phyloP scores from a whole-genome alignment of 2,888 invertebrate genomes.

The Cheilosia impressa region DNA sequence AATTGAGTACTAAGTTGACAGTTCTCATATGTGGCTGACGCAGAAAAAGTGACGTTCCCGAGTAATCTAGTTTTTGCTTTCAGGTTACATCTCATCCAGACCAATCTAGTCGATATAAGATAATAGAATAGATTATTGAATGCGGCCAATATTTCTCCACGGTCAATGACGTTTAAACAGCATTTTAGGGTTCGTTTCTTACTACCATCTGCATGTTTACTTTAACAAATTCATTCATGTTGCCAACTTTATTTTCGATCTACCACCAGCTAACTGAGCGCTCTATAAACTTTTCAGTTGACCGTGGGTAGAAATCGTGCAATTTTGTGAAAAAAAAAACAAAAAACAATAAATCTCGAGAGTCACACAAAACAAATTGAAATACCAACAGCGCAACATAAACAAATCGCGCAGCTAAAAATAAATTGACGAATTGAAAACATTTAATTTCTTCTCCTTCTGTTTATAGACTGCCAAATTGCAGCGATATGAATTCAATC shows the following conservation, averaged over 20 bases:
- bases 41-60: too few species aligned
- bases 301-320: neutral
- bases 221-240: too few species aligned
- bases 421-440: constrained; percentile 28
- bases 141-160: too few species aligned
- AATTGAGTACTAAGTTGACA: too few species aligned
- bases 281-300: neutral
- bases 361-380: constrained; percentile 3
- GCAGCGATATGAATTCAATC: constrained; percentile 70
- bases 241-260: neutral
- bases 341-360: neutral
- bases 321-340: neutral
- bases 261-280: neutral
- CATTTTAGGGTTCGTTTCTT: too few species aligned
- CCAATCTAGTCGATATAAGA: too few species aligned
- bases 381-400: neutral
- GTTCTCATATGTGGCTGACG: too few species aligned
- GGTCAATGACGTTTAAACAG: too few species aligned
- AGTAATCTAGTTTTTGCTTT: too few species aligned
- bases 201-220: too few species aligned
- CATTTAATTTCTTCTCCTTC: neutral
- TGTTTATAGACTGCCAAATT: constrained; percentile 30
- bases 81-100: too few species aligned
- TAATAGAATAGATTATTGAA: too few species aligned
- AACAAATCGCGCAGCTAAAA: constrained; percentile 24